Evolutionary conservation across 2,888 invertebrate genomes (phyloP), one percentile per base, ranked within the genome.

Genomic region (Drosophila paramelanica): DNA sequence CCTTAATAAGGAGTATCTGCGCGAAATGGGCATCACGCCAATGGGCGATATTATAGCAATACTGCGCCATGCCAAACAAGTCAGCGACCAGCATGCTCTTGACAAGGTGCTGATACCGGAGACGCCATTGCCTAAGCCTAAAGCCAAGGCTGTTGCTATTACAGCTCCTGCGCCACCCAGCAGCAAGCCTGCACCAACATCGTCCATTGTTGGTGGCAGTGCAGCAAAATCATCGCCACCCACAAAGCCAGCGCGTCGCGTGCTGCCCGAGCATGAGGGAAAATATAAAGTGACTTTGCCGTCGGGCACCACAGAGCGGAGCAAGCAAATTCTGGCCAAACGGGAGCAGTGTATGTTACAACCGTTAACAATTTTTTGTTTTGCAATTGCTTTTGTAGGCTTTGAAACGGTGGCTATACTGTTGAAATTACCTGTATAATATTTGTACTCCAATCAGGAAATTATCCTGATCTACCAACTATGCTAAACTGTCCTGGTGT

Each of bases 1-100:
- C 81, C 93, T 98, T 13, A 97, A 96, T 79, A 97, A 97, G 86
- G 97, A 98, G 79, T 96, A 97, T 89, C 92, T 98, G 2, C 94
- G 95, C 59, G 97, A 97, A 71, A 97, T 98, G 97, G 97, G 97
- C 0, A 96, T 98, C 33, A 94, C 94, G 0, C 95, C 89, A 93
- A 97, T 94, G 95, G 95, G 92, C 88, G 96, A 94, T 92, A 95
- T 92, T 92, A 96, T 94, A 93, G 95, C 94, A 93, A 97, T 94
- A 93, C 94, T 94, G 92, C 94, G 94, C 45, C 94, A 95, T 77
- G 93, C 95, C 1, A 95, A 94, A 88, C 93, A 93, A 77, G 95
- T 95, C 1, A 93, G 93, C 56, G 95, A 95, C 74, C 94, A 93
- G 75, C 93, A 93, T 11, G 94, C 94, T 0, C 91, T 94, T 0